Conservation (phyloP, 1,140 invertebrate genomes). For the Lineus longissimus region DNA sequence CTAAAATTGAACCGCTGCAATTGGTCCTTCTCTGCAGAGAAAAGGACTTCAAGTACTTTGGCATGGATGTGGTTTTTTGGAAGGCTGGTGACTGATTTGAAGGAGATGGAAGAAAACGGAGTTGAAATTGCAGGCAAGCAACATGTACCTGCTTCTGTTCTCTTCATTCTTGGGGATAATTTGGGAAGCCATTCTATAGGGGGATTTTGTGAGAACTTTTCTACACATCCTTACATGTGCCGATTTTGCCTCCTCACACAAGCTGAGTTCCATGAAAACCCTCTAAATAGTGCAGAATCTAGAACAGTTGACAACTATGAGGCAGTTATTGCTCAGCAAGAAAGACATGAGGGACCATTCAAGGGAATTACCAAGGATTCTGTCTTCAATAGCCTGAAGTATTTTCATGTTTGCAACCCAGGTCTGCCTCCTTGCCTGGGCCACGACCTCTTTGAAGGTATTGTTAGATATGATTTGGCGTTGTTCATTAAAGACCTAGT, state of each 20-base stretch:
- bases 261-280: background rate
- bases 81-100: background rate
- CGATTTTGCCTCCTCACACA: background rate
- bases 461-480: background rate
- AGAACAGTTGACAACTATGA: background rate
- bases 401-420: background rate
- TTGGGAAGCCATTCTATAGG: constrained; percentile 3
- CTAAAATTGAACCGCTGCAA: constrained; percentile 9
- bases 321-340: background rate
- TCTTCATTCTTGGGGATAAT: constrained; percentile 3
- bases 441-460: background rate
- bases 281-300: background rate
- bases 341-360: no score
- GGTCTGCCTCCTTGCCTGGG: background rate
- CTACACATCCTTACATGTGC: background rate
- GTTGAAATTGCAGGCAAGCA: background rate
- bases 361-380: background rate
- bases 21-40: constrained; percentile 7
- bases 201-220: constrained; percentile 8
- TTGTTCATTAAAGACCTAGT: background rate
- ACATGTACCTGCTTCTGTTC: background rate
- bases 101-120: background rate
- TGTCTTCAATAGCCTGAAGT: background rate
- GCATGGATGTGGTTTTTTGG: background rate
- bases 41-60: constrained; percentile 5